Evolutionary conservation across 1,140 invertebrate species (phyloP).

Genomic region (Anastrepha obliqua): DNA sequence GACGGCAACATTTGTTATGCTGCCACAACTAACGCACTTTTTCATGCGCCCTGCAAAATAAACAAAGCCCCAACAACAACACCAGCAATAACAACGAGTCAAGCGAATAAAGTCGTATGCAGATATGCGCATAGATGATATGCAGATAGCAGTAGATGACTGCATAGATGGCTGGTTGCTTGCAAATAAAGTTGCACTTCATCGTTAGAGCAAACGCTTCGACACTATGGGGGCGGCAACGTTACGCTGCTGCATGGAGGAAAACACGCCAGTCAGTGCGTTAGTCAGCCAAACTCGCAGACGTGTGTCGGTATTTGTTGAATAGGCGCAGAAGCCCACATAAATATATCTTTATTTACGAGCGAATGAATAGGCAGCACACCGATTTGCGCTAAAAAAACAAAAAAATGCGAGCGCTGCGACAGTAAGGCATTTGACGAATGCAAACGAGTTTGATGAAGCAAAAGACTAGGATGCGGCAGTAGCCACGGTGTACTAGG

Average conservation of each 20-base stretch:
- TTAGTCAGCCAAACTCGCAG: neutral
- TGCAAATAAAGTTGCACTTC: neutral
- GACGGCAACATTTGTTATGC: constrained; percentile 24
- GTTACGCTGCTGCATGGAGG: neutral
- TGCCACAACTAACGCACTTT: constrained; percentile 42
- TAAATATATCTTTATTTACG: neutral
- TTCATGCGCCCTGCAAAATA: neutral
- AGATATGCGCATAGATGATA: neutral
- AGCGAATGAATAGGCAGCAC: neutral
- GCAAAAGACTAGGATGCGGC: neutral
- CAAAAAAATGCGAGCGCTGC: neutral
- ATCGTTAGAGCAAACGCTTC: neutral
- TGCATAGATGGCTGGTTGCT: neutral
- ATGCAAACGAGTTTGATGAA: neutral
- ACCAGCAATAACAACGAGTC: neutral
- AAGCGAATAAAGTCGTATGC: constrained; percentile 16
- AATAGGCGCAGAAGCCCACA: constrained; percentile 22
- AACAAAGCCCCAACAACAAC: neutral
- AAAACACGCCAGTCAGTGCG: neutral
- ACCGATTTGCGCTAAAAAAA: neutral
- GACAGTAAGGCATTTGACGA: neutral
- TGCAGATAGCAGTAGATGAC: constrained; percentile 12
- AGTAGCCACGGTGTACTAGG: no score
- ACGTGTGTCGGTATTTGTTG: neutral
- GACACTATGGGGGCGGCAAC: neutral